Percentiles rank a stretch among this genome's conserved stretches.
phyloP scores from a whole-genome alignment of 2,797 vertebrate genomes.

The Cyprinodon diabolis region DNA sequence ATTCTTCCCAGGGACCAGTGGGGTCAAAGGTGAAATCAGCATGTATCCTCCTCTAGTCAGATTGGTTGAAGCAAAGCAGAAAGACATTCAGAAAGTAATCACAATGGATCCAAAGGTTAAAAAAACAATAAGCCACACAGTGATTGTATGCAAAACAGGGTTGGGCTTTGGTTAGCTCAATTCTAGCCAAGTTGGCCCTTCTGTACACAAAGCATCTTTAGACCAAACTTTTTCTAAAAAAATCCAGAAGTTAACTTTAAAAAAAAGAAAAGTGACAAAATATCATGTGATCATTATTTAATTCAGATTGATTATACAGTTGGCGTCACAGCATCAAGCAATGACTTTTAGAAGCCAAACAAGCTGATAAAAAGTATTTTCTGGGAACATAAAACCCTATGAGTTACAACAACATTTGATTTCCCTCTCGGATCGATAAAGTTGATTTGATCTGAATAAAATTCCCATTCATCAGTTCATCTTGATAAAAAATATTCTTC shows the following conservation, averaged over 20 bases:
- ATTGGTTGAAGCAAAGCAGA: constrained; percentile 13
- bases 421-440: too few relatives aligned
- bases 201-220: background rate
- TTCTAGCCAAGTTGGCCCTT: constrained; percentile 16
- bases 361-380: too few relatives aligned
- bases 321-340: too few relatives aligned
- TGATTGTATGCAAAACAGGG: constrained; percentile 28
- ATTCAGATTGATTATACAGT: too few relatives aligned
- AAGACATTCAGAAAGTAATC: constrained; percentile 16
- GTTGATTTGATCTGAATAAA: background rate
- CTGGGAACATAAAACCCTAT: too few relatives aligned
- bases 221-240: background rate
- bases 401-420: too few relatives aligned
- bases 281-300: too few relatives aligned
- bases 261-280: too few relatives aligned
- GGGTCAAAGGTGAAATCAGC: constrained; percentile 38
- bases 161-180: constrained; percentile 14
- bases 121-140: constrained; percentile 23
- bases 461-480: background rate
- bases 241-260: background rate
- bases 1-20: constrained; percentile 12
- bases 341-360: too few relatives aligned
- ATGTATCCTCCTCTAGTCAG: constrained; percentile 19
- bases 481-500: constrained; percentile 9
- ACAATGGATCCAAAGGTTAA: constrained; percentile 23